Conservation (phyloP, 1,140 invertebrate genomes). For the Diabrotica undecimpunctata region DNA sequence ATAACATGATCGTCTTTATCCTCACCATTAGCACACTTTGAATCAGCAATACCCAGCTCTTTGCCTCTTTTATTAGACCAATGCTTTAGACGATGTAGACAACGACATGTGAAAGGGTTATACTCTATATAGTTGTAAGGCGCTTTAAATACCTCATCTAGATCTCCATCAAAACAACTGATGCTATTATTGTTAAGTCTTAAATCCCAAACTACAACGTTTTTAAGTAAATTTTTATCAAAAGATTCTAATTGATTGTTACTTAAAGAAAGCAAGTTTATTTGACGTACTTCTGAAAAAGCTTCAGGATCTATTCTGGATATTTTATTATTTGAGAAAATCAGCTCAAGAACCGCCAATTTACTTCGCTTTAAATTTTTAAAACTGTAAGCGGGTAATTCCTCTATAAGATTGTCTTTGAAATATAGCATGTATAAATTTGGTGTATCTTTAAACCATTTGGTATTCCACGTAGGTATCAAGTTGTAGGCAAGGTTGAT, state of each 20-base stretch:
- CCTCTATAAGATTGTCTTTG: slow-evolving; percentile 26
- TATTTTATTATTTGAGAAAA: slow-evolving; percentile 32
- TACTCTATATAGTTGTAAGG: slow-evolving; percentile 24
- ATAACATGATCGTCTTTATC: slow-evolving; percentile 10
- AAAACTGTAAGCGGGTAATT: slow-evolving; percentile 27
- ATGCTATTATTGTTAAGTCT: slow-evolving; percentile 28
- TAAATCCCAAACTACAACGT: slow-evolving; percentile 23
- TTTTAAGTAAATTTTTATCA: slow-evolving; percentile 18
- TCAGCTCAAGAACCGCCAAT: slow-evolving; percentile 15
- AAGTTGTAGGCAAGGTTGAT: slow-evolving; percentile 30
- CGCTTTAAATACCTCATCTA: slow-evolving; percentile 25
- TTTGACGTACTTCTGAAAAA: slow-evolving; percentile 24
- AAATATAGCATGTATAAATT: slow-evolving; percentile 23
- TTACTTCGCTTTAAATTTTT: slow-evolving; percentile 24
- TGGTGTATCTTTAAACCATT: slow-evolving; percentile 31
- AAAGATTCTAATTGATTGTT: slow-evolving; percentile 24
- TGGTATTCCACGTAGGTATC: slow-evolving; percentile 21
- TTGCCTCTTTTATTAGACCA: slow-evolving; percentile 29
- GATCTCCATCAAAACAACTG: slow-evolving; percentile 24
- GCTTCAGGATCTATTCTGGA: slow-evolving; percentile 24
- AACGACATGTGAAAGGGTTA: slow-evolving; percentile 29
- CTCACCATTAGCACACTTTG: slow-evolving; percentile 18
- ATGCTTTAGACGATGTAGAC: slow-evolving; percentile 24
- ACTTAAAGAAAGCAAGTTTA: slow-evolving; percentile 31
- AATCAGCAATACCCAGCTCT: slow-evolving; percentile 21